These are phyloP conservation scores for Embidobia sp. DNA, from an alignment of 2,888 invertebrate species.

Conservation along the genomic window DNA sequence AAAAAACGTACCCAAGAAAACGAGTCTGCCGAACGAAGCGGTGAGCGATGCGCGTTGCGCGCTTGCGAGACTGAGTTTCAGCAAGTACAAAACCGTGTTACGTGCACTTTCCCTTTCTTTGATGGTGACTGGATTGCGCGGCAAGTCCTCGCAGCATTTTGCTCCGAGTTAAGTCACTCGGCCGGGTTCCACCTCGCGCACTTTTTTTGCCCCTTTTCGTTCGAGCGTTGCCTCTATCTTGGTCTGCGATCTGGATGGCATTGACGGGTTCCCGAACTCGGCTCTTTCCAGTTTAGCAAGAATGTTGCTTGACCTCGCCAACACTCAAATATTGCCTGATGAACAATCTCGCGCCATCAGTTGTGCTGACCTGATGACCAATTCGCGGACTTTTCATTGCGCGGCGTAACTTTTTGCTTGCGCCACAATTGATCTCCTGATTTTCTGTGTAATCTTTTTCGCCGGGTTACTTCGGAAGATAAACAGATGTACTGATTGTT, in stretches of 20 bases:
- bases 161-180: slow-evolving; percentile 42
- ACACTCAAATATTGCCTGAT: slow-evolving; percentile 18
- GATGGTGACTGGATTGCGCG: slow-evolving; percentile 58
- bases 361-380: no score
- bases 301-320: slow-evolving; percentile 51
- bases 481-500: no score
- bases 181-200: slow-evolving; percentile 23
- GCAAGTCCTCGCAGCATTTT: slow-evolving; percentile 50
- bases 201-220: slow-evolving; percentile 14
- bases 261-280: slow-evolving; percentile 51
- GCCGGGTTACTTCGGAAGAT: no score
- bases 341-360: not conserved
- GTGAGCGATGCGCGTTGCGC: slow-evolving; percentile 58
- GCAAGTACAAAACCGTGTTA: slow-evolving; percentile 60
- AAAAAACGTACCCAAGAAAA: slow-evolving; percentile 45
- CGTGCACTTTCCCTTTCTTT: slow-evolving; percentile 65
- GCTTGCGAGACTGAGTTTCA: slow-evolving; percentile 60
- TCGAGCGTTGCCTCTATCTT: not conserved
- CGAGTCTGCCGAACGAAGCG: slow-evolving; percentile 32
- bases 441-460: no score
- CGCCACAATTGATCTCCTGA: no score
- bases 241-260: slow-evolving; percentile 59
- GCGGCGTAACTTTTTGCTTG: no score
- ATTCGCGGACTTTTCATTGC: no score
- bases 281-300: slow-evolving; percentile 29